Percentiles rank a stretch among this genome's conserved stretches.
These are phyloP conservation scores for Haliaeetus leucogaster DNA, from an alignment of 2,113 vertebrate species.

Conservation along the genomic window DNA sequence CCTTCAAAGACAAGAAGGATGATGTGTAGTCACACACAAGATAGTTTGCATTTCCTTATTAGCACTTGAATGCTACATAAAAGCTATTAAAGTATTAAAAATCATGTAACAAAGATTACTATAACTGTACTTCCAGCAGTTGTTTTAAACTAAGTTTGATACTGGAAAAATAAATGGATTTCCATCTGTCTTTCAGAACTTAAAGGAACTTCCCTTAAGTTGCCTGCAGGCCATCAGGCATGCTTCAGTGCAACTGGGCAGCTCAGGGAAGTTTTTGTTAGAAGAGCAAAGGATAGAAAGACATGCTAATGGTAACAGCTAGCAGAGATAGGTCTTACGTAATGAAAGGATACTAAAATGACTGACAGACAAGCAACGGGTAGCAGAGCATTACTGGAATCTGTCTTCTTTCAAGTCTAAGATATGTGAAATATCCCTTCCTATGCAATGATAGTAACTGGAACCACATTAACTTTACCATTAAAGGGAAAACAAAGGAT, in stretches of 20 bases:
- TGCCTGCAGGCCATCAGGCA: background rate
- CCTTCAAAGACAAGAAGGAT: background rate
- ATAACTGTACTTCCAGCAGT: background rate
- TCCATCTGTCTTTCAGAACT: background rate
- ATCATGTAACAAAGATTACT: background rate
- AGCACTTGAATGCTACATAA: background rate
- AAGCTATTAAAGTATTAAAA: background rate
- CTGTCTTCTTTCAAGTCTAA: background rate
- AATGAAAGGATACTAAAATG: background rate
- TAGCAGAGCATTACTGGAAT: background rate
- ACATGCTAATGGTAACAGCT: background rate
- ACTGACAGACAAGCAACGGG: background rate
- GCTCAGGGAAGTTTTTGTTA: background rate
- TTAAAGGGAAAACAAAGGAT: background rate
- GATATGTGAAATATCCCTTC: background rate
- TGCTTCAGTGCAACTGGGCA: background rate
- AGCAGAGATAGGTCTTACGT: background rate
- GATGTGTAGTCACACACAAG: background rate
- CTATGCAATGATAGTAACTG: background rate
- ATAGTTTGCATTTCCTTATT: background rate
- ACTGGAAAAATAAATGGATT: background rate
- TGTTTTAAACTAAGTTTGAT: background rate
- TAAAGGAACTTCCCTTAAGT: background rate
- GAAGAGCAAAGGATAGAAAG: background rate
- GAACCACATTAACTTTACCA: background rate